Evolutionary conservation across 2,888 invertebrate species (phyloP).

Genomic region (Lasioglossum malachurum): DNA sequence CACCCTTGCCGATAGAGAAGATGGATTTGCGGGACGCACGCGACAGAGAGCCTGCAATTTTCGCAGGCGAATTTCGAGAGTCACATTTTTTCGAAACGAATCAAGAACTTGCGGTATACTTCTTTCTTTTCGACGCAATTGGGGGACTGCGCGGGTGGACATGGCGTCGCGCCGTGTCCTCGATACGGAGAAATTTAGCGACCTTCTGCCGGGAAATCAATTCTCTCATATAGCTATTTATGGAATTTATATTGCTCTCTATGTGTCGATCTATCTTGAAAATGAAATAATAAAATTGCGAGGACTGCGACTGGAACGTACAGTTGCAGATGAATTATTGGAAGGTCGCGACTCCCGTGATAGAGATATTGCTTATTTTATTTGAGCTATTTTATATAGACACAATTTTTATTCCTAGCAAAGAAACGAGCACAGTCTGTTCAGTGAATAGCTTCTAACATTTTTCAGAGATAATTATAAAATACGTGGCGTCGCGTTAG

Average conservation of each 20-base stretch:
- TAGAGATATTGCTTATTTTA: not conserved
- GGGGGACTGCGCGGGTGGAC: not conserved
- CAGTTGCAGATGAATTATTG: not conserved
- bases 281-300: not conserved
- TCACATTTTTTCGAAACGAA: not conserved
- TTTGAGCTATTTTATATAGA: not conserved
- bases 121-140: not conserved
- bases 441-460: not conserved
- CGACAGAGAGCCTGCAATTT: constrained; percentile 7
- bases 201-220: not conserved
- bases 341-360: not conserved
- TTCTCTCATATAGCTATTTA: not conserved
- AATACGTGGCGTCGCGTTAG: not conserved
- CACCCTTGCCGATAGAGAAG: constrained; percentile 36
- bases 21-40: constrained; percentile 35
- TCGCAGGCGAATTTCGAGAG: not conserved
- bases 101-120: not conserved
- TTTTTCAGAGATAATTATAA: not conserved
- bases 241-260: not conserved
- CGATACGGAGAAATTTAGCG: not conserved
- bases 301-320: not conserved
- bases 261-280: not conserved
- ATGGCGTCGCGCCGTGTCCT: not conserved
- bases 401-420: not conserved
- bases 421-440: no score